Evolutionary conservation across 2,797 vertebrate species (phyloP), one percentile per base, ranked within the genome.

Genomic region (Picus viridis): DNA sequence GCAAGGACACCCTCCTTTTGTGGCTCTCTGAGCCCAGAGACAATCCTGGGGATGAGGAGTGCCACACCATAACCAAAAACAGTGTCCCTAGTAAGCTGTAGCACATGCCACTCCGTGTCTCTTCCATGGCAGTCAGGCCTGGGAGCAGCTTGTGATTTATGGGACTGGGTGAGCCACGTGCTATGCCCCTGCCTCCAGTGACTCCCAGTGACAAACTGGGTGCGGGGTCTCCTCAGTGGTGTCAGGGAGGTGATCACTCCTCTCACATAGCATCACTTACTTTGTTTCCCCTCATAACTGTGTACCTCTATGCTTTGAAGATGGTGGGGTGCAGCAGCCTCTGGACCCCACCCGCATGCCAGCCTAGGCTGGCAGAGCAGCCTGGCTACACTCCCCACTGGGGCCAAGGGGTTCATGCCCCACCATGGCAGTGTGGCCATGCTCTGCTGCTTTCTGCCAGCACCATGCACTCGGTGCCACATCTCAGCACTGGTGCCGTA

Each of bases 401-500:
- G 39, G 16, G 17, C 41, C 10, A 2, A 16, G 32, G 61, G 41
- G 68, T 47, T 56, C 2, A 2, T 39, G 51, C 10, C 8, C 2
- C 49, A 59, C 59, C 0, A 0, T 6, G 30, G 49, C 49, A 34
- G 59, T 6, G 3, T 4, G 47, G 16, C 47, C 26, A 5, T 4
- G 2, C 29, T 0, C 0, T 5, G 19, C 12, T 32, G 3, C 74
- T 17, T 43, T 29, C 51, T 36, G 69, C 69, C 15, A 2, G 36
- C 61, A 27, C 5, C 4, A 1, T 0, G 0, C 4, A 0, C 72
- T 16, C 1, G 0, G 51, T 53, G 7, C 41, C 27, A 3, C 12
- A 1, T 5, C 36, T 20, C 34, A 1, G 12, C 2, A 0, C 26
- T 26, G 3, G 22, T 3, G 23, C 43, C 12, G 22, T 0, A 14